Evolutionary conservation across 2,888 invertebrate species (phyloP), one percentile per base, ranked within the genome.

Genomic region (Dioctria linearis): DNA sequence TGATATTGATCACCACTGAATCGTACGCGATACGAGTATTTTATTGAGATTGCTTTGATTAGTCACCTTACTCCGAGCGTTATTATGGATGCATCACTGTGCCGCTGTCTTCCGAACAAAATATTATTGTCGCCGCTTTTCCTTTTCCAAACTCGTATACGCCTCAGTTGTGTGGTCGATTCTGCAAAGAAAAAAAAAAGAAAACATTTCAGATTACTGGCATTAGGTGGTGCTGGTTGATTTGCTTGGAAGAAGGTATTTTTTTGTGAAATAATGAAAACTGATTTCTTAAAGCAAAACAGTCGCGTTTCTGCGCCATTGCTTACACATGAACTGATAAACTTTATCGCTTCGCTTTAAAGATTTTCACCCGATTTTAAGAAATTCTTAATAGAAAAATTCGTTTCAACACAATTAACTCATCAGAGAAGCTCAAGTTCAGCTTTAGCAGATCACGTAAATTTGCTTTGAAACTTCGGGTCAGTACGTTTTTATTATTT

Each of bases 21-120:
- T 69, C 69, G 69, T 69, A 69, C 43, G 51, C 25, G 37, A 51
- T 51, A 69, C 37, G 69, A 8, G 69, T 37, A 69, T 49, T 25
- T 51, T 69, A 69, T 69, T 69, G 37, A 69, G 51, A 69, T 51
- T 54, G 51, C 69, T 49, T 39, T 49, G 69, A 69, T 69, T 69
- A 69, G 69, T 69, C 69, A 69, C 69, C 69, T 49, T 49, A 13
- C 13, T 65, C 42, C 67, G 43, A 43, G 67, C 46, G 67, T 46
- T 9, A 5, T 9, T 46, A 69, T 69, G 51, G 69, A 25, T 69
- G 51, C 51, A 25, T 25, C 69, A 11, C 51, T 54, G 54, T 54
- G 69, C 51, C 25, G 11, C 25, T 49, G 69, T 69, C 49, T 69
- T 51, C 37, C 37, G 37, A 69, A 6, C 39, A 51, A 25, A 46